Evolutionary conservation across 2,797 vertebrate species (phyloP).

Genomic region (Mormyrus hasselquistii): DNA sequence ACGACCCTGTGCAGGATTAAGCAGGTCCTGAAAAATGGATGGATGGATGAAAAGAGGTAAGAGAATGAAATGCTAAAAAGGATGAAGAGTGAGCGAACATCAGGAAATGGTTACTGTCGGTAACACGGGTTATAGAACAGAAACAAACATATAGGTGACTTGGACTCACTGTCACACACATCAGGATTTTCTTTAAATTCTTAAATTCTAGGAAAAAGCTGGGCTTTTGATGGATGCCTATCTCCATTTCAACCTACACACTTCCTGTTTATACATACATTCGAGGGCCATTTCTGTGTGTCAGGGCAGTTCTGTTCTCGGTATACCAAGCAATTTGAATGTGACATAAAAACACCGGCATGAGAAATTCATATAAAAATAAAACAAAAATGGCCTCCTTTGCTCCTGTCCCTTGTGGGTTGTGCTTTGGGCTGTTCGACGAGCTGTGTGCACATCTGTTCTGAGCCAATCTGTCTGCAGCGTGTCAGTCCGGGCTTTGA

Average conservation of each 20-base stretch:
- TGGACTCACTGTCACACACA: too few species aligned
- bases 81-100: neutral
- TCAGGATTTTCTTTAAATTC: neutral
- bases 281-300: neutral
- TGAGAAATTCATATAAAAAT: neutral
- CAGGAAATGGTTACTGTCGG: neutral
- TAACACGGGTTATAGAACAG: neutral
- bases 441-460: neutral
- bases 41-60: neutral
- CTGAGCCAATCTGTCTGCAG: neutral
- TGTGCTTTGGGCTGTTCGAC: neutral
- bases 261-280: neutral
- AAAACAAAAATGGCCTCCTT: neutral
- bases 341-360: neutral
- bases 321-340: neutral
- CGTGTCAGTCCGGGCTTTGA: neutral
- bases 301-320: neutral
- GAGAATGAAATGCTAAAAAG: neutral
- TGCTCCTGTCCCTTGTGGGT: neutral
- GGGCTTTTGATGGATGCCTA: neutral
- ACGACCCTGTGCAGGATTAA: neutral
- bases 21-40: neutral
- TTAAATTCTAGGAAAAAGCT: neutral
- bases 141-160: neutral
- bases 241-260: neutral